These are phyloP conservation scores for Onychomys arenicola DNA, from an alignment of 2,797 vertebrate genomes.

Conservation along the genomic window DNA sequence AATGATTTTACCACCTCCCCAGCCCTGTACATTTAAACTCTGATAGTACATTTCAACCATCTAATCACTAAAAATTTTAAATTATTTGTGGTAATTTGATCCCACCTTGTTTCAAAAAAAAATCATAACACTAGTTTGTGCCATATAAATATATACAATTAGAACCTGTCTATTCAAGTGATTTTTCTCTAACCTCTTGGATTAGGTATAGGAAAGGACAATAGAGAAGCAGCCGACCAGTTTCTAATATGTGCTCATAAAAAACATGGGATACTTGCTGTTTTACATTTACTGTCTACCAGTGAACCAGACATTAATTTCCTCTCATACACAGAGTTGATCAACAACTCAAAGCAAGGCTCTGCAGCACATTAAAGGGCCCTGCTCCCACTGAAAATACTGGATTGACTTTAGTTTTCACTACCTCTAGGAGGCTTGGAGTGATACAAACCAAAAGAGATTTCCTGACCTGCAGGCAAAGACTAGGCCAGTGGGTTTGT, in stretches of 20 bases:
- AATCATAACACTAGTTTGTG: too few relatives aligned
- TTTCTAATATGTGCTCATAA: not conserved
- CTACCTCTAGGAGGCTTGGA: too few relatives aligned
- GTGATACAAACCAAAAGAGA: too few relatives aligned
- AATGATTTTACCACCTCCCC: not conserved
- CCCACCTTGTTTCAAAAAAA: not conserved
- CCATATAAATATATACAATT: not conserved
- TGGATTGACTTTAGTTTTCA: fast-evolving
- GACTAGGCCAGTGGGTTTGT: not conserved
- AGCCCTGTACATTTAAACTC: not conserved
- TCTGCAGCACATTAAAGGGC: not conserved
- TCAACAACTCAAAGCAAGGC: not conserved
- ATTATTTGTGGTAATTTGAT: not conserved
- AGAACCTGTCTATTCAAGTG: not conserved
- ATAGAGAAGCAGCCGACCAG: not conserved
- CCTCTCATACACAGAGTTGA: not conserved
- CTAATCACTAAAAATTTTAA: not conserved
- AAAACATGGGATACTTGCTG: not conserved
- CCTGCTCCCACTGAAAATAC: not conserved
- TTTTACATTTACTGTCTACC: not conserved
- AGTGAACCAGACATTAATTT: not conserved
- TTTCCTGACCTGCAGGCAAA: fast-evolving
- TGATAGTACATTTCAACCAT: not conserved
- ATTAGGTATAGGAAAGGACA: not conserved
- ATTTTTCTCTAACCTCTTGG: not conserved